Evolutionary conservation across 2,888 invertebrate species (phyloP), one percentile per base, ranked within the genome.

Genomic region (Lasioglossum vierecki): DNA sequence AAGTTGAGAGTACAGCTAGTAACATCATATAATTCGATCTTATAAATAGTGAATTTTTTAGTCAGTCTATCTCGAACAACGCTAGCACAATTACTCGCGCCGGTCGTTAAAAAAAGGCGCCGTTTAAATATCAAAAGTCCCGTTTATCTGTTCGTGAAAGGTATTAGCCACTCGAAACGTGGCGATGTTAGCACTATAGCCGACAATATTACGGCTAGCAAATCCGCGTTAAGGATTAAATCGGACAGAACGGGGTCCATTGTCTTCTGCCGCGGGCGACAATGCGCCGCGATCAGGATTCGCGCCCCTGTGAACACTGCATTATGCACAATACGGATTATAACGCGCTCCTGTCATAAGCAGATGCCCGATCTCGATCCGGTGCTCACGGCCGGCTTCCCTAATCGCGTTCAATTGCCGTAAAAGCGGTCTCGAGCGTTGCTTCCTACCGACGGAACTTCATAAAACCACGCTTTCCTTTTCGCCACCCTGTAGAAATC

Each of bases 391-490:
- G 73, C 79, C 91, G 88, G 79, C 88, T 91, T 91, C 89, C 92
- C 91, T 92, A 93, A 94, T 93, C 93, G 93, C 91, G 91, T 92
- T 94, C 93, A 93, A 94, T 94, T 94, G 94, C 93, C 93, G 92
- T 94, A 92, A 94, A 94, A 94, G 94, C 92, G 92, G 91, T 91
- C 91, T 91, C 82, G 76, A 83, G 73, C 73, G 35, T 70, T 66
- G 75, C 46, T 80, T 83, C 79, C 85, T 72, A 77, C 68, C 68
- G 41, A 15, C 79, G 63, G 63, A 63, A 63, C 76, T 39, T 72
- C 30, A 74, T 44, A n/a, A n/a, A 75, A 49, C 46, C 46, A 30
- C 66, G 66, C 39, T 72, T 68, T 75, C 60, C 79, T 71, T 53
- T 83, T 80, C 39, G 49, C 35, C 26, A 57, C 35, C 49, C 41